A percentile compares a stretch with the other conserved stretches of the same genome.
Evolutionary conservation across 1,140 invertebrate genomes (phyloP).

Genomic region (Chrysoperla carnea): DNA sequence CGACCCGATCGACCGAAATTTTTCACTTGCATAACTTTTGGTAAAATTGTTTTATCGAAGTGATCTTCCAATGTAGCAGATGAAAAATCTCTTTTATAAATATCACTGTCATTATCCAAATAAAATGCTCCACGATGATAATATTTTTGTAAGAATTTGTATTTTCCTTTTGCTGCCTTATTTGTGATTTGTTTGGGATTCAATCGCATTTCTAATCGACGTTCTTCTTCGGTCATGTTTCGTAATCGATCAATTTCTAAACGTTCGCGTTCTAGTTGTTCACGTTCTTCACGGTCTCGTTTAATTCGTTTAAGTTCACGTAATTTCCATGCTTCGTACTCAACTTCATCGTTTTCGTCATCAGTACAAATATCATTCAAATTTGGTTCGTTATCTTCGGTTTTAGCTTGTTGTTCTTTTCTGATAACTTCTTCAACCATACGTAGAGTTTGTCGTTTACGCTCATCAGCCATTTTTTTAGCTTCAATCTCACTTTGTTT

Average conservation of each 20-base stretch:
- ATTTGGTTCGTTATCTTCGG: conserved; percentile 39
- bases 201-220: conserved; percentile 67
- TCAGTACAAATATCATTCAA: conserved; percentile 88
- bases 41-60: conserved; percentile 96
- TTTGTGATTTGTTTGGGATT: conserved; percentile 93
- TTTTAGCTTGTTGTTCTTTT: conserved; percentile 43
- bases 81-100: conserved; percentile 91
- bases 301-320: conserved; percentile 93
- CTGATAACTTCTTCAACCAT: conserved; percentile 81
- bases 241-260: conserved; percentile 80
- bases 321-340: conserved; percentile 96
- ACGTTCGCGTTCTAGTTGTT: conserved; percentile 72
- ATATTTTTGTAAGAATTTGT: conserved; percentile 99
- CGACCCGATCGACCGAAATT: conserved; percentile 97
- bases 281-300: conserved; percentile 85
- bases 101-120: conserved; percentile 84
- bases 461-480: conserved; percentile 63
- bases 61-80: conserved; percentile 96
- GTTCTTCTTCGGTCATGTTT: conserved; percentile 93
- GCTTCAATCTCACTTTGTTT: conserved; percentile 67
- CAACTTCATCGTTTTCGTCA: conserved; percentile 95
- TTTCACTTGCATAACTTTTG: conserved; percentile 99
- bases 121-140: conserved; percentile 99
- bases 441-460: conserved; percentile 66
- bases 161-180: conserved; percentile 93